Evolutionary conservation across 1,140 invertebrate genomes (phyloP).

Genomic region (Psilanteris sp.): DNA sequence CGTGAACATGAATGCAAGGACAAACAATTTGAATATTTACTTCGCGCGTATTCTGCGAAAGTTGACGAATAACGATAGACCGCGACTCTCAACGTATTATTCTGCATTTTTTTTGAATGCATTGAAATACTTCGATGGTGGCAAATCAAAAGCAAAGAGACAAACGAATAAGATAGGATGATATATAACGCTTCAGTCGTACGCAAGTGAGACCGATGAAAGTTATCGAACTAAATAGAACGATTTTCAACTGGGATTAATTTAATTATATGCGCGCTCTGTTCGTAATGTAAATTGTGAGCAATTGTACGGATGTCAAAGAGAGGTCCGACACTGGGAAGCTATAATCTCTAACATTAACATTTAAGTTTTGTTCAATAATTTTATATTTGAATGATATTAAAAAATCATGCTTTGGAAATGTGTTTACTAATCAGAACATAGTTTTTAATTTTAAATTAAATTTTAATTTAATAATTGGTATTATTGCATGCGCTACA

Average conservation of each 20-base stretch:
- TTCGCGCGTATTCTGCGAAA: constrained; percentile 34
- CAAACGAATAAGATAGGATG: constrained; percentile 46
- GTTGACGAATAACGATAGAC: constrained; percentile 59
- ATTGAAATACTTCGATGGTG: constrained; percentile 43
- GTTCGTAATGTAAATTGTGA: constrained; percentile 78
- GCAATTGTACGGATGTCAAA: constrained; percentile 66
- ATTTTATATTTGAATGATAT: no score
- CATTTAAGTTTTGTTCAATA: constrained; percentile 77
- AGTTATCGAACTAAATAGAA: constrained; percentile 79
- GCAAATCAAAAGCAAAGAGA: constrained; percentile 62
- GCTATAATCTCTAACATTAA: constrained; percentile 78
- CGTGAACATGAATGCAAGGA: no score
- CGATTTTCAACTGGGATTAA: constrained; percentile 79
- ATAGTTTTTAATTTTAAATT: no score
- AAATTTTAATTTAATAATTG: no score
- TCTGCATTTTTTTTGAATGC: constrained; percentile 64
- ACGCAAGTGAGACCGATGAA: constrained; percentile 67
- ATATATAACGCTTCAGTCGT: not conserved
- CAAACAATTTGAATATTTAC: constrained; percentile 38
- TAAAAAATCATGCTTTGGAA: no score
- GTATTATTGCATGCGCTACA: no score
- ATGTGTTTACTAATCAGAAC: no score
- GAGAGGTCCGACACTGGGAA: constrained; percentile 61
- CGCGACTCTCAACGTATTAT: constrained; percentile 46
- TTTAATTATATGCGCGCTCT: constrained; percentile 79